A percentile compares a stretch with the other conserved stretches of the same genome.
Conservation (phyloP, 2,888 invertebrate genomes). For the Melipona beecheii region DNA sequence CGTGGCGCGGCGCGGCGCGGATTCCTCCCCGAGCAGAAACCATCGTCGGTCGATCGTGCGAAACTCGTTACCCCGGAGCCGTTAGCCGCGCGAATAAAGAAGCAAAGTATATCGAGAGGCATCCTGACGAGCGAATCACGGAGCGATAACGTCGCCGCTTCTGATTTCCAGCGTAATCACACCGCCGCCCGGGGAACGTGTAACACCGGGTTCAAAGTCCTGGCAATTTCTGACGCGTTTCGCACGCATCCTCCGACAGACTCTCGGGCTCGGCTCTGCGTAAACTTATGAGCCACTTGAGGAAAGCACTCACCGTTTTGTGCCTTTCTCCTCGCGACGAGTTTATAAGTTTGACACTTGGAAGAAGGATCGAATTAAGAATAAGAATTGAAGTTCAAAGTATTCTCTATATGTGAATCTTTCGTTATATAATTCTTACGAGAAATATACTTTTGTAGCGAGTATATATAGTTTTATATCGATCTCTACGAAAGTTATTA, state of each 20-base stretch:
- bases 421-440: not conserved
- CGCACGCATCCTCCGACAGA: not conserved
- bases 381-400: no score
- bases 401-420: not conserved
- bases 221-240: constrained; percentile 22
- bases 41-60: constrained; percentile 51
- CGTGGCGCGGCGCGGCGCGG: constrained; percentile 19
- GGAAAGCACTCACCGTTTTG: constrained; percentile 3
- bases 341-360: not conserved
- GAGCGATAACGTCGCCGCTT: constrained; percentile 35
- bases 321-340: not conserved
- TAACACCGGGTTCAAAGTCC: not conserved
- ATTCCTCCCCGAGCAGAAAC: constrained; percentile 46
- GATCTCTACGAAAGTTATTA: not conserved
- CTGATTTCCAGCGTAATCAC: constrained; percentile 29
- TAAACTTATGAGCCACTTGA: constrained; percentile 20
- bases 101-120: constrained; percentile 40
- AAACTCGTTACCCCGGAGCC: constrained; percentile 55
- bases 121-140: constrained; percentile 52
- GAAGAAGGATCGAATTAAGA: not conserved
- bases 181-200: constrained; percentile 9
- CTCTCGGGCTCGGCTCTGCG: not conserved
- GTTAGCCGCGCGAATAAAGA: constrained; percentile 45
- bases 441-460: not conserved
- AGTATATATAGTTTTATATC: not conserved